phyloP scores from a whole-genome alignment of 1,140 invertebrate species.

The Geopemphigus sp. region DNA sequence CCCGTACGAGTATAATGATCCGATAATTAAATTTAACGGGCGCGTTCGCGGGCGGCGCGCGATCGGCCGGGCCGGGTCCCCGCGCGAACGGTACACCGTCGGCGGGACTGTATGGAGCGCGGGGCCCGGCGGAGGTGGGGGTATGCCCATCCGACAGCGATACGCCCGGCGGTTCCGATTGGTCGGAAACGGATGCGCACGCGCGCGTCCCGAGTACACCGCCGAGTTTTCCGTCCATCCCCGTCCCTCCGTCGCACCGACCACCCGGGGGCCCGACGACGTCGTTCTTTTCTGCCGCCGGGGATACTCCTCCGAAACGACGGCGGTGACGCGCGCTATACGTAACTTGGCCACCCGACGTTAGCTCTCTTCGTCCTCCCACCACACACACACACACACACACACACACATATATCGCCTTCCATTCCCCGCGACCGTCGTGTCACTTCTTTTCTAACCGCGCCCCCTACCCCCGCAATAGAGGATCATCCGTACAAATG shows the following conservation, averaged over 20 bases:
- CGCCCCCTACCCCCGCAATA: not conserved
- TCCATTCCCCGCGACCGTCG: too few species aligned
- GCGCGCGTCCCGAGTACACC: not conserved
- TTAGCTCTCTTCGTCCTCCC: not conserved
- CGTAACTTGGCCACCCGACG: not conserved
- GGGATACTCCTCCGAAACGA: not conserved
- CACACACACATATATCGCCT: too few species aligned
- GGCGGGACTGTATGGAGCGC: too few species aligned
- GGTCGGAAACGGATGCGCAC: conserved; percentile 39
- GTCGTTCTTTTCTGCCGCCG: conserved; percentile 22
- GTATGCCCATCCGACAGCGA: conserved; percentile 4
- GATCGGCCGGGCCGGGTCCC: not conserved
- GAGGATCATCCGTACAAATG: conserved; percentile 45
- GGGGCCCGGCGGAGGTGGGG: not conserved
- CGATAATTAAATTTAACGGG: conserved; percentile 46
- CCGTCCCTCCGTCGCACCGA: too few species aligned
- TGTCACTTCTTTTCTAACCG: not conserved
- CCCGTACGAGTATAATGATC: conserved; percentile 40
- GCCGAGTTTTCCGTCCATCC: conserved; percentile 19
- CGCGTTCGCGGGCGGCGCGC: not conserved
- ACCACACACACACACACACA: too few species aligned
- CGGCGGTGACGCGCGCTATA: not conserved
- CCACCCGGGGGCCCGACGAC: conserved; percentile 16
- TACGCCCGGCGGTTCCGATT: conserved; percentile 47
- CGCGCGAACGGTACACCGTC: not conserved